Percentiles rank a stretch among this genome's conserved stretches.
Evolutionary conservation across 2,113 vertebrate species (phyloP).

Genomic region (Hepsetus odoe): DNA sequence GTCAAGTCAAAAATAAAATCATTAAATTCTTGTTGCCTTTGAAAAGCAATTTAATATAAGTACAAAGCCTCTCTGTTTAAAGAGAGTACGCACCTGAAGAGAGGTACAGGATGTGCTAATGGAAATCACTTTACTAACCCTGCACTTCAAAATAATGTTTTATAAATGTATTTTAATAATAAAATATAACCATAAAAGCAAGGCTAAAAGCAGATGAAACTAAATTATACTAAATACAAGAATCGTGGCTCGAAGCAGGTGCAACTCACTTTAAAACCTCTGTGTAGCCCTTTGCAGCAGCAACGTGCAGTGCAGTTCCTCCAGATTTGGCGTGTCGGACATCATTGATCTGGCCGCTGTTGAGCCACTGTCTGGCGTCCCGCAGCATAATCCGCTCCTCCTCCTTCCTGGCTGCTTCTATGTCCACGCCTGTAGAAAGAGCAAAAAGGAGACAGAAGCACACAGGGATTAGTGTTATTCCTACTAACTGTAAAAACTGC

Average conservation of each 20-base stretch:
- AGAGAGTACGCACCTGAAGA: no score
- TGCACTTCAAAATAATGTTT: no score
- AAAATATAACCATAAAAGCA: no score
- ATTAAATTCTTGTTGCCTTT: no score
- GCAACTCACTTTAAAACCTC: slow-evolving; percentile 98
- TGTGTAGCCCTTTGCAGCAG: slow-evolving; percentile 95
- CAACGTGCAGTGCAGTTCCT: slow-evolving; percentile 95
- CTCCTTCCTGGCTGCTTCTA: slow-evolving; percentile 96
- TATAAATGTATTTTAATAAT: no score
- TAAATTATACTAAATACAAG: no score
- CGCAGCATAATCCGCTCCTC: slow-evolving; percentile 96
- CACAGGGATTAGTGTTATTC: slow-evolving; percentile 37
- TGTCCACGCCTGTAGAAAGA: slow-evolving; percentile 85
- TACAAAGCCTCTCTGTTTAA: no score
- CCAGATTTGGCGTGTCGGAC: slow-evolving; percentile 93
- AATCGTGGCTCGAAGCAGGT: neutral
- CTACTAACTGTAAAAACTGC: neutral
- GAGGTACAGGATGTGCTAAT: no score
- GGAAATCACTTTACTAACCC: no score
- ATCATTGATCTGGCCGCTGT: slow-evolving; percentile 95
- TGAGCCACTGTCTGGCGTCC: slow-evolving; percentile 97
- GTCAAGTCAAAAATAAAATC: no score
- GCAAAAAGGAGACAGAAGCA: neutral
- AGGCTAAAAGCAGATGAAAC: no score
- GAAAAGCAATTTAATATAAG: no score